Evolutionary conservation across 2,797 vertebrate species (phyloP), one percentile per base, ranked within the genome.

Genomic region (Clarias laeviceps): DNA sequence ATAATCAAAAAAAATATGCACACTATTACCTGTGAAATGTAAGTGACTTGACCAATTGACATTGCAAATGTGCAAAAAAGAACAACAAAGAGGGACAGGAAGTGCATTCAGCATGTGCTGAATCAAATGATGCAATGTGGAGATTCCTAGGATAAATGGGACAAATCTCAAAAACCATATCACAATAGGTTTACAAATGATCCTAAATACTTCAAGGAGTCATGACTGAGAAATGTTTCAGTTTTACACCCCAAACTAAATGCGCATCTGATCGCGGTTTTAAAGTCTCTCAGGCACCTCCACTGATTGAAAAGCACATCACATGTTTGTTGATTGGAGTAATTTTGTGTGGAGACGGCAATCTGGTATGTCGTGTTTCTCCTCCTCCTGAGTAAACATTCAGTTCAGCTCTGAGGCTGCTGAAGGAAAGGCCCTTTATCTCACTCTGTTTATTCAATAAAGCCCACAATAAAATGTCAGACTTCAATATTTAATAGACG

Each of bases 361-460:
- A 27, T 56, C 6, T 32, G 74, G 12, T 0, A 6, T 34, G 74
- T 8, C 2, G 32, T 24, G 57, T n/a, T 18, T 79, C 77, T 79
- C 34, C 77, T 37, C 22, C 57, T 40, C 18, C 59, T 50, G 7
- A 29, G 65, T 80, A 50, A 65, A 64, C 7, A 37, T 50, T 65
- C 7, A 65, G 37, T 65, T 65, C 61, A 65, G 61, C 24, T 29
- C 9, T 9, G 77, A 64, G 12, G 22, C 77, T 80, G 59, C 59
- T 0, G 77, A 17, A 27, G n/a, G 22, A 5, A 50, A 80, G 37
- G n/a, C 34, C 78, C 78, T 65, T 80, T 45, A 64, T 80, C 78
- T 80, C 61, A 45, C 34, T 80, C 77, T 64, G 61, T 27, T 83
- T 64, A 83, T 83, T 83, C 57, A 74, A 74, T 83, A 74, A 83